phyloP scores from a whole-genome alignment of 2,888 invertebrate genomes.

The Stenichneumon culpator region DNA sequence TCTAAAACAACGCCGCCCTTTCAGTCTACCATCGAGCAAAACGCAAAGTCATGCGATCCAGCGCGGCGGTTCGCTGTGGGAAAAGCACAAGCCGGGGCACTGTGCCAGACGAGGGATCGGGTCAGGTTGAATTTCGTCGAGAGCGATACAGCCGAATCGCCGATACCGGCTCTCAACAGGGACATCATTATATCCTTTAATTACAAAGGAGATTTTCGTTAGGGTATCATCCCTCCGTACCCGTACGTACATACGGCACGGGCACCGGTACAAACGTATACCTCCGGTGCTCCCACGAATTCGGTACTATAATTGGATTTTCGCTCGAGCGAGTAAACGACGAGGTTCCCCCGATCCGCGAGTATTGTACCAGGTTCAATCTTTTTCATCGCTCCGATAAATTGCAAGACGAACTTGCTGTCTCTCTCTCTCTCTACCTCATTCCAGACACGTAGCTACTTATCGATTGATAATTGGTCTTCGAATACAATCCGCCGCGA shows the following conservation, averaged over 20 bases:
- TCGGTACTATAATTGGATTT: constrained; percentile 55
- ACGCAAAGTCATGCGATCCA: constrained; percentile 69
- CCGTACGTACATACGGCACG: background rate
- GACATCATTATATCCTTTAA: constrained; percentile 77
- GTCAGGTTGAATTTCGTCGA: constrained; percentile 74
- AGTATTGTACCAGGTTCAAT: constrained; percentile 24
- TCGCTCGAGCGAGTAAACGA: constrained; percentile 36
- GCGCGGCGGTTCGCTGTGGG: constrained; percentile 60
- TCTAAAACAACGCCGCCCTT: constrained; percentile 79
- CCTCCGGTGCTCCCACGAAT: constrained; percentile 29
- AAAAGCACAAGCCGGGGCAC: constrained; percentile 76
- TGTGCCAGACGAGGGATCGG: constrained; percentile 71
- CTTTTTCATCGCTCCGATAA: constrained; percentile 29
- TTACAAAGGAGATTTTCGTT: constrained; percentile 67
- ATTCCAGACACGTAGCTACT: constrained; percentile 63
- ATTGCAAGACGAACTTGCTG: constrained; percentile 47
- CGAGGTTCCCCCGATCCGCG: background rate
- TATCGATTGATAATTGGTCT: constrained; percentile 64
- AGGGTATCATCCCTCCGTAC: background rate
- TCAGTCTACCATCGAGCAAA: constrained; percentile 72
- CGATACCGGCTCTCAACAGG: constrained; percentile 68
- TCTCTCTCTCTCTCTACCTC: background rate
- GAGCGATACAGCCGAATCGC: constrained; percentile 37
- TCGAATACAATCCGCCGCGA: constrained; percentile 27
- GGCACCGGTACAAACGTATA: constrained; percentile 14